phyloP scores from a whole-genome alignment of 2,113 vertebrate species.

The Pomatostomus ruficeps region DNA sequence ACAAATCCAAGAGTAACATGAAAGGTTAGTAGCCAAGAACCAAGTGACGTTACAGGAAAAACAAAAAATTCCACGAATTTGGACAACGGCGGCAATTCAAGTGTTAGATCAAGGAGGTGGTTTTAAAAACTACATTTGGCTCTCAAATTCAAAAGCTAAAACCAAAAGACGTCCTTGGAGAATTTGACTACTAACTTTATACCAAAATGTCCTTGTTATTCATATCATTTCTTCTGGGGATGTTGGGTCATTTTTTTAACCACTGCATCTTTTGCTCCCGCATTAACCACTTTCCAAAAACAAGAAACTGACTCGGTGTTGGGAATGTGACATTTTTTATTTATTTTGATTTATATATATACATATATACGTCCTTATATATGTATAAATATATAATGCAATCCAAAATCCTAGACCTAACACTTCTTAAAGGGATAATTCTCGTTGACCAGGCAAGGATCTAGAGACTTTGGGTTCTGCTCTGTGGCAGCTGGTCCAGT shows the following conservation, averaged over 20 bases:
- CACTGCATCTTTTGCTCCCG: slow-evolving; percentile 80
- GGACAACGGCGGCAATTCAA: slow-evolving; percentile 72
- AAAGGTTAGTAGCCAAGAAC: slow-evolving; percentile 99
- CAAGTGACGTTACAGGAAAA: slow-evolving; percentile 92
- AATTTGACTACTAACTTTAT: slow-evolving; percentile 99
- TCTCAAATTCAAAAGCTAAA: slow-evolving; percentile 78
- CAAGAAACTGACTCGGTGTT: slow-evolving; percentile 75
- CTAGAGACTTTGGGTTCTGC: slow-evolving; percentile 54
- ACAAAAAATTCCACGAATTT: slow-evolving; percentile 77
- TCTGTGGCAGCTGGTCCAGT: slow-evolving; percentile 43
- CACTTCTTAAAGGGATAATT: slow-evolving; percentile 68
- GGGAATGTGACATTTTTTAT: slow-evolving; percentile 70
- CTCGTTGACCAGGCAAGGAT: slow-evolving; percentile 30
- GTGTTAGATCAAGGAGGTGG: slow-evolving; percentile 87
- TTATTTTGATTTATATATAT: slow-evolving; percentile 27
- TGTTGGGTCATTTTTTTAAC: slow-evolving; percentile 86
- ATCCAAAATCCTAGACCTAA: slow-evolving; percentile 87
- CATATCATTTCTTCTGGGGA: slow-evolving; percentile 84
- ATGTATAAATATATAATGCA: slow-evolving; percentile 57
- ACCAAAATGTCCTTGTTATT: slow-evolving; percentile 86
- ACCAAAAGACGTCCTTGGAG: slow-evolving; percentile 97
- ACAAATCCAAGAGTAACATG: slow-evolving; percentile 99
- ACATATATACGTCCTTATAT: background rate
- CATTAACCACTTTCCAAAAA: slow-evolving; percentile 85
- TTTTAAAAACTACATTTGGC: slow-evolving; percentile 84